Evolutionary conservation across 30 jellyfish, hydroid and myxozoan genomes (phyloP).

Genomic region (Pelagia noctiluca): DNA sequence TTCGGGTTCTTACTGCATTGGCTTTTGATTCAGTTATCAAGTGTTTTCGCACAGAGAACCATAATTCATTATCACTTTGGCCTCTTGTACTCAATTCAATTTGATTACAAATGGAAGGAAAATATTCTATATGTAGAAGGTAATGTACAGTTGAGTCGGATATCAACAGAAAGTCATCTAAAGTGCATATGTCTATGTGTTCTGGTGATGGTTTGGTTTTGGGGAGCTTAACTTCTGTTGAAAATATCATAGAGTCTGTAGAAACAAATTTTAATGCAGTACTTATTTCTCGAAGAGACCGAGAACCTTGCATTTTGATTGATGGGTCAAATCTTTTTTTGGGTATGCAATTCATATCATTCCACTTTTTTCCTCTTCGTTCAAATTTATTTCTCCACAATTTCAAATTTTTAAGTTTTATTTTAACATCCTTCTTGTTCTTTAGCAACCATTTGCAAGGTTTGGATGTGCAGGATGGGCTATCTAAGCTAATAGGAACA

Average conservation of each 20-base stretch:
- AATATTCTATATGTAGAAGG: background rate
- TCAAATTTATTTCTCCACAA: background rate
- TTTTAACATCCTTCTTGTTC: background rate
- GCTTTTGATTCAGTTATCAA: constrained; percentile 54
- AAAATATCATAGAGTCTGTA: background rate
- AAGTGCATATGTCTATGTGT: background rate
- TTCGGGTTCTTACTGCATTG: constrained; percentile 3
- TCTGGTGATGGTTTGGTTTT: background rate
- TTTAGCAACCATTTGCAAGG: constrained; percentile 7
- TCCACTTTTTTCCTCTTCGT: background rate
- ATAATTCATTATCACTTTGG: constrained; percentile 36
- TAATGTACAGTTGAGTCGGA: background rate
- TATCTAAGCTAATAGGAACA: constrained; percentile 8
- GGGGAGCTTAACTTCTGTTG: background rate
- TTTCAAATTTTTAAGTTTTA: background rate
- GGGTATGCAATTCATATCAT: background rate
- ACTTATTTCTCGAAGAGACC: constrained; percentile 17
- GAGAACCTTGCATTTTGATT: background rate
- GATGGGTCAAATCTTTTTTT: background rate
- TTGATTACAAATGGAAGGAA: too few relatives aligned
- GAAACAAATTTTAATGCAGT: background rate
- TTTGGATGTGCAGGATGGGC: constrained; percentile 18
- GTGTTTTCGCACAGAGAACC: constrained; percentile 38
- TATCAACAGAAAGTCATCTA: background rate
- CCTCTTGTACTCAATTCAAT: constrained; percentile 51